A percentile compares a stretch with the other conserved stretches of the same genome.
These are phyloP conservation scores for Sphaerophoria rueppellii DNA, from an alignment of 2,888 invertebrate species.

Conservation along the genomic window DNA sequence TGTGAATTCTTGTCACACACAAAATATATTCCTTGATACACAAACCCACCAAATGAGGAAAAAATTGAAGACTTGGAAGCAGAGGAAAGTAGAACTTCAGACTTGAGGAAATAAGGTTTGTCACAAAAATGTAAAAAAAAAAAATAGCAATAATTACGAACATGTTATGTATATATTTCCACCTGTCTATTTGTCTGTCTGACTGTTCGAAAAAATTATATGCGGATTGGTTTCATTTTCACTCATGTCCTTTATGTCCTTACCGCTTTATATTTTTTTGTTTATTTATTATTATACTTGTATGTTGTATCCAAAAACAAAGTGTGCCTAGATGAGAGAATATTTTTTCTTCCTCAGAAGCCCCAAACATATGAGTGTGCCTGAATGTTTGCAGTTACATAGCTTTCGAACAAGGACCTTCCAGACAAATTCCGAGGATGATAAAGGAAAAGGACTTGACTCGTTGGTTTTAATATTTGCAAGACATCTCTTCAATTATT, in stretches of 20 bases:
- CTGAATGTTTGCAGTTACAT: constrained; percentile 49
- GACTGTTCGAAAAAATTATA: constrained; percentile 67
- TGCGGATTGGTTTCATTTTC: constrained; percentile 73
- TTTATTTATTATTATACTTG: constrained; percentile 54
- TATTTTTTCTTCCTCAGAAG: constrained; percentile 18
- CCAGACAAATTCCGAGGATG: constrained; percentile 64
- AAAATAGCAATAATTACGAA: constrained; percentile 66
- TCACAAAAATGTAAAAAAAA: constrained; percentile 50
- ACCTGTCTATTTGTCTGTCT: constrained; percentile 70
- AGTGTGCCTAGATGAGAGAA: constrained; percentile 11
- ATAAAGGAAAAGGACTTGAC: constrained; percentile 70
- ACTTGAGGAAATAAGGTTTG: constrained; percentile 37
- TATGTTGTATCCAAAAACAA: constrained; percentile 35
- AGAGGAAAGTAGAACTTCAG: neutral
- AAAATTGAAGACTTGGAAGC: constrained; percentile 41
- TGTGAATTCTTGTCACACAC: constrained; percentile 73
- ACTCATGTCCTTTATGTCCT: constrained; percentile 70
- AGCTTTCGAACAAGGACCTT: constrained; percentile 65
- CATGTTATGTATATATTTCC: constrained; percentile 49
- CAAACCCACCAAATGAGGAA: constrained; percentile 64
- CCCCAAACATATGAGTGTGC: neutral
- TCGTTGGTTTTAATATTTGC: constrained; percentile 64
- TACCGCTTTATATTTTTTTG: constrained; percentile 70
- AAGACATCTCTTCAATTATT: constrained; percentile 73
- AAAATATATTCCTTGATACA: constrained; percentile 59